phyloP scores from a whole-genome alignment of 2,888 invertebrate genomes.

The Orchesellides sinensis region DNA sequence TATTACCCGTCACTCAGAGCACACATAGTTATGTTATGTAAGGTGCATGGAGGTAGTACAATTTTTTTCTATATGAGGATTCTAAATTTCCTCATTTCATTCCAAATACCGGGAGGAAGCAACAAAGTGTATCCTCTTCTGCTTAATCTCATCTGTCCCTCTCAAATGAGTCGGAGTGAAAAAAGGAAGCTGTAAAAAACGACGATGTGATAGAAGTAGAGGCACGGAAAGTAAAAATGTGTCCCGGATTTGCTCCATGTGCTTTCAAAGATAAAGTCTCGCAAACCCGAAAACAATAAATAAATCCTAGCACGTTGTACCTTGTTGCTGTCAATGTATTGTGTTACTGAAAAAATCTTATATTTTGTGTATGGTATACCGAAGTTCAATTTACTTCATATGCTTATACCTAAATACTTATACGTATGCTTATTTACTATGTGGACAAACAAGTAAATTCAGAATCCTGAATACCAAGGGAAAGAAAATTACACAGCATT shows the following conservation, averaged over 20 bases:
- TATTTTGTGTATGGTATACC: too few species aligned
- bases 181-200: slow-evolving; percentile 44
- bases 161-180: slow-evolving; percentile 26
- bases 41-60: neutral
- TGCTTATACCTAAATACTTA: too few species aligned
- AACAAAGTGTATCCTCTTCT: slow-evolving; percentile 32
- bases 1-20: neutral
- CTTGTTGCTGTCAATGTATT: too few species aligned
- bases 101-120: slow-evolving; percentile 32
- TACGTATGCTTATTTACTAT: too few species aligned
- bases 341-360: too few species aligned
- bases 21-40: too few species aligned
- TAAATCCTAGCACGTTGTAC: too few species aligned
- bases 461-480: too few species aligned
- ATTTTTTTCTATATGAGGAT: slow-evolving; percentile 1
- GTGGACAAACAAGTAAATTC: too few species aligned
- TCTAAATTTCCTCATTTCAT: slow-evolving; percentile 29
- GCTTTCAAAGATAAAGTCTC: neutral
- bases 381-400: too few species aligned
- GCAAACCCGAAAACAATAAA: neutral
- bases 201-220: neutral
- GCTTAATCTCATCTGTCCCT: slow-evolving; percentile 50
- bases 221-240: slow-evolving; percentile 1
- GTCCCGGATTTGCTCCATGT: neutral
- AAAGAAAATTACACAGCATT: too few species aligned